Evolutionary conservation across 2,888 invertebrate genomes (phyloP), one percentile per base, ranked within the genome.

Genomic region (Eristalis tenax): DNA sequence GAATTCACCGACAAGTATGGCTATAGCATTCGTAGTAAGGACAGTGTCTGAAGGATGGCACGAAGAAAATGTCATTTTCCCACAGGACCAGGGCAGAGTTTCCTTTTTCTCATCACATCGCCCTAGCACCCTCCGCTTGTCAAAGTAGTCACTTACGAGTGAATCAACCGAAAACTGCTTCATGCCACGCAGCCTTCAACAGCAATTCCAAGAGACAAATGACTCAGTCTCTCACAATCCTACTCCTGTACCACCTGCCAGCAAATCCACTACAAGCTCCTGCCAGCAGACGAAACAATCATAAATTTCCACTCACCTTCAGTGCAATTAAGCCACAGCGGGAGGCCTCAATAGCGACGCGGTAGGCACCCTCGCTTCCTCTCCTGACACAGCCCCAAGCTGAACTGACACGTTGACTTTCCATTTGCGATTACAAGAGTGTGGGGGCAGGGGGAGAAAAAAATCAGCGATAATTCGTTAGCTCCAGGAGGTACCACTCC

Each of bases 301-400:
- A 86, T 86, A 86, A 86, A 71, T 79, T 63, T 15, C 70, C 78
- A 75, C 66, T 82, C 78, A 82, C 82, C 86, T 71, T 78, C 28
- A 74, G 56, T 22, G 63, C 82, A 86, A 86, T 86, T 86, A 86
- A 78, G 70, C 43, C 78, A 13, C 82, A 86, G 78, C 83, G 56
- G 70, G 86, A 65, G 38, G 35, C 13, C 43, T 35, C 50, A 18
- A 50, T 50, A 5, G 50, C 50, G 18, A 2, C 1, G 18, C 35
- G n/a, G 23, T 61, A 38, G 43, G 8, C 70, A 28, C 50, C n/a
- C 38, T 23, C 57, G 13, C 38, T 40, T 1, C 50, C 8, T 50
- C 50, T 6, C 18, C 43, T 15, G 43, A 2, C 18, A 50, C 50
- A 18, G 18, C 38, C 28, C 38, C 26, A 28, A 61, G 18, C n/a